These are phyloP conservation scores for Myotis davidii DNA, from an alignment of 2,113 vertebrate genomes.

Conservation along the genomic window DNA sequence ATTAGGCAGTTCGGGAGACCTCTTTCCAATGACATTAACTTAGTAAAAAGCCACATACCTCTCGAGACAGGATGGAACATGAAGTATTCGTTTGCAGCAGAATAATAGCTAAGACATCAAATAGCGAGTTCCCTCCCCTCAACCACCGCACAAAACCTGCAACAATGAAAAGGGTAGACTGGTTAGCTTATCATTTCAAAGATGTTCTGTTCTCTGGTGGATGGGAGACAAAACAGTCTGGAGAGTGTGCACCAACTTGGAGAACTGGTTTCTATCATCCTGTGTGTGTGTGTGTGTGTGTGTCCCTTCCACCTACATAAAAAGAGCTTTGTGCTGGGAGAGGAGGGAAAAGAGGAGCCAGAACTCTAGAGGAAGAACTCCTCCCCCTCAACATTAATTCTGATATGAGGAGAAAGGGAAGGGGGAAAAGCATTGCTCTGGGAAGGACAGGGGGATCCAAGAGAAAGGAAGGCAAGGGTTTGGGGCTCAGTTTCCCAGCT, in stretches of 20 bases:
- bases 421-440: neutral
- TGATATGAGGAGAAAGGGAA: neutral
- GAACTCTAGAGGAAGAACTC: neutral
- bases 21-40: neutral
- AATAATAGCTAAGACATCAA: neutral
- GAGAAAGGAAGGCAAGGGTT: neutral
- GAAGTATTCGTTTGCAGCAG: neutral
- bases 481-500: neutral
- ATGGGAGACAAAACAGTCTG: conserved; percentile 35
- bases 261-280: conserved; percentile 19
- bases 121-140: neutral
- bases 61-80: neutral
- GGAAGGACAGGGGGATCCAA: neutral
- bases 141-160: neutral
- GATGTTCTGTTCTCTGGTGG: conserved; percentile 43
- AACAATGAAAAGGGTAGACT: conserved; percentile 5
- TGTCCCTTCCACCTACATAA: neutral
- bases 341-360: neutral
- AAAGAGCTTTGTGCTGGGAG: conserved; percentile 21
- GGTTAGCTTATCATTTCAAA: conserved; percentile 44
- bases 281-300: neutral
- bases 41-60: neutral
- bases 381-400: neutral
- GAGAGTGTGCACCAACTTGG: neutral
- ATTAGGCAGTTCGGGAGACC: neutral